phyloP scores from a whole-genome alignment of 1,140 invertebrate genomes.

The Calliphora vicina region DNA sequence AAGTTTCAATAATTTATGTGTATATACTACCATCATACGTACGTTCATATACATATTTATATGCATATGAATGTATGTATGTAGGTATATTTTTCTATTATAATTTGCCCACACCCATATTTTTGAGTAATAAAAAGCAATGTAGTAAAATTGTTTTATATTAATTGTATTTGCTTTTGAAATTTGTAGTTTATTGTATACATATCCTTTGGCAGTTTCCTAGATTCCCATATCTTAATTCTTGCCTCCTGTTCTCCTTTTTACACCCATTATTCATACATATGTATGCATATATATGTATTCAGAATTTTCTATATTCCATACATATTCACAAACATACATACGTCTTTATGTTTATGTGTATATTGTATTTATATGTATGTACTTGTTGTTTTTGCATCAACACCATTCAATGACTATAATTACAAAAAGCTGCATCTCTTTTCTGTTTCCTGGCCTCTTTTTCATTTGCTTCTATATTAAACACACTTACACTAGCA shows the following conservation, averaged over 20 bases:
- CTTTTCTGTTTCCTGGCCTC: not conserved
- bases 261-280: not conserved
- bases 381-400: not conserved
- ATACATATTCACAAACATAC: no score
- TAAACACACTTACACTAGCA: not conserved
- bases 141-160: constrained; percentile 11
- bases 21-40: no score
- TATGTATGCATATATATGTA: not conserved
- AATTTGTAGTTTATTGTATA: constrained; percentile 23
- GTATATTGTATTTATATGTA: not conserved
- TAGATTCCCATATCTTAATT: not conserved
- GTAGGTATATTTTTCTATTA: not conserved
- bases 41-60: no score
- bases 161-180: constrained; percentile 32
- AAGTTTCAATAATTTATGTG: no score
- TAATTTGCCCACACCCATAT: constrained; percentile 23
- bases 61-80: not conserved
- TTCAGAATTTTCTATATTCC: not conserved
- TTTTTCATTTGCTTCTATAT: not conserved
- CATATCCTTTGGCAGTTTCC: constrained; percentile 18
- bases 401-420: constrained; percentile 27
- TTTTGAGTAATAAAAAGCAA: not conserved
- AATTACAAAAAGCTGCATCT: constrained; percentile 20
- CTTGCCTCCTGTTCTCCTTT: not conserved
- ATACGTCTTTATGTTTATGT: not conserved